Evolutionary conservation across 2,888 invertebrate species (phyloP), one percentile per base, ranked within the genome.

Genomic region (Nasonia oneida): DNA sequence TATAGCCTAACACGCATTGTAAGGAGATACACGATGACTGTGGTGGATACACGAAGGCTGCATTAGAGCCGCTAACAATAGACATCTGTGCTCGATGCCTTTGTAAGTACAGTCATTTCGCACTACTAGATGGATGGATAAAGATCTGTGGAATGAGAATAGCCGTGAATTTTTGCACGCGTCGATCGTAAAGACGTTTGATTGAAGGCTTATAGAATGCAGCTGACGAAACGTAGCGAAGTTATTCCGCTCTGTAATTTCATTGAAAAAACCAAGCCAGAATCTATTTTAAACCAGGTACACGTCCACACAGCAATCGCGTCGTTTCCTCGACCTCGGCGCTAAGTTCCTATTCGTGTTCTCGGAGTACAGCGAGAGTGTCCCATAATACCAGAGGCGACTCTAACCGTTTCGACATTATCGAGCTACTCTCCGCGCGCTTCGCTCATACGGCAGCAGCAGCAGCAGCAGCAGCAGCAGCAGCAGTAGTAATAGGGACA

Each of bases 361-460:
- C 39, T 18, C 53, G 53, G 5, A 18, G 57, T n/a, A 42, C 6
- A 1, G 15, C 53, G 74, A 74, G 61, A 74, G 81, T 76, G 87
- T 88, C 86, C 88, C 88, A 87, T 86, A 87, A 87, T 88, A 89
- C 88, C 89, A 88, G 88, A 90, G 88, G 89, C 88, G 82, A 82
- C 87, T 87, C 86, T 84, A 86, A 88, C 83, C 85, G 87, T 88
- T 84, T 82, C 88, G 87, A 89, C 89, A 88, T 81, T 88, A 88
- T 89, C 89, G 87, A 88, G 88, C 89, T 87, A 89, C 88, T 89
- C 87, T 86, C 84, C 81, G 84, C 71, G 86, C 85, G 81, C 67
- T 67, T 83, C 73, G n/a, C 39, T 47, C 37, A 33, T 71, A 42
- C 80, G 47, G 57, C 57, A 57, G 57, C 29, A 29, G 64, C 23